Evolutionary conservation across 2,888 invertebrate species (phyloP).

Genomic region (Idaea straminata): DNA sequence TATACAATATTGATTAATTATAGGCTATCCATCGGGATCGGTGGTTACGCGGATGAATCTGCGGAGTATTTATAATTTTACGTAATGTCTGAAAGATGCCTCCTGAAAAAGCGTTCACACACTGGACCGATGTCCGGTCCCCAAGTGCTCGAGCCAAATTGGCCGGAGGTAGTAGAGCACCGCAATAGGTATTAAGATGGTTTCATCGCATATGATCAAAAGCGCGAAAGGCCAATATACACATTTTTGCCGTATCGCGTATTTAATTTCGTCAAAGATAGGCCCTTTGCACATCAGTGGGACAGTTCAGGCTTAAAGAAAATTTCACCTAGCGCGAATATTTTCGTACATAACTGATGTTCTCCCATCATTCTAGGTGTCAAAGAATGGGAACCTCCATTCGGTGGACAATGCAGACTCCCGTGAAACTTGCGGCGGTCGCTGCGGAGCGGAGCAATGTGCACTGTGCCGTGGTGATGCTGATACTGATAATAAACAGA

Average conservation of each 20-base stretch:
- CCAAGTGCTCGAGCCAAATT: background rate
- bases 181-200: no score
- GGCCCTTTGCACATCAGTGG: no score
- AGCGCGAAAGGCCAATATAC: no score
- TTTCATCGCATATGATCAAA: no score
- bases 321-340: background rate
- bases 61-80: no score
- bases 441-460: conserved; percentile 71
- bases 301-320: no score
- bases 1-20: no score
- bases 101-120: background rate
- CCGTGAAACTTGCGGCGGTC: conserved; percentile 59
- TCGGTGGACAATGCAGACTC: conserved; percentile 47
- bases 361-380: conserved; percentile 47
- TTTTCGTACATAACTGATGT: background rate
- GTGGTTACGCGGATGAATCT: no score
- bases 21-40: no score
- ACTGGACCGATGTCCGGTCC: background rate
- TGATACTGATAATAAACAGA: conserved; percentile 75
- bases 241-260: no score
- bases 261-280: no score
- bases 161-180: background rate
- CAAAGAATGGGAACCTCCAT: conserved; percentile 65
- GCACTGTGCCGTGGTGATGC: conserved; percentile 69
- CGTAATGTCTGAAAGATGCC: background rate